Evolutionary conservation across 2,797 vertebrate genomes (phyloP).

Genomic region (Macroramphosus scolopax): DNA sequence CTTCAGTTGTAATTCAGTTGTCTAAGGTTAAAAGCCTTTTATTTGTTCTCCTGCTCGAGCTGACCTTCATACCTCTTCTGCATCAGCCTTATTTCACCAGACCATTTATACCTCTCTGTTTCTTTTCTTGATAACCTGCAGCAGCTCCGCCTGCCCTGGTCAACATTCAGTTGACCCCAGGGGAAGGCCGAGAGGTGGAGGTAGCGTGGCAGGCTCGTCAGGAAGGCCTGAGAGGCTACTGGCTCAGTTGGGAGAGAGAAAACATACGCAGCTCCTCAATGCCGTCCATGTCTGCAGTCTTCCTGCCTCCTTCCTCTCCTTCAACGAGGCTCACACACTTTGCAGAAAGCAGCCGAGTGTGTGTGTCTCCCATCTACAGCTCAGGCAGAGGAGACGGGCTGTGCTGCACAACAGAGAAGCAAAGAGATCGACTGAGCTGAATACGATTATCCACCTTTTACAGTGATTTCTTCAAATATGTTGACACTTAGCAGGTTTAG

Average conservation of each 20-base stretch:
- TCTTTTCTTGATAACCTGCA: constrained; percentile 2
- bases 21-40: constrained; percentile 1
- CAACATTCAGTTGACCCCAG: constrained; percentile 55
- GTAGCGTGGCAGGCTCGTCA: constrained; percentile 55
- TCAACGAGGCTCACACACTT: constrained; percentile 51
- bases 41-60: constrained; percentile 9
- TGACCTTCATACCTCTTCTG: constrained; percentile 9
- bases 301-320: constrained; percentile 50
- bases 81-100: not conserved
- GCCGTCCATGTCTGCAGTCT: constrained; percentile 32
- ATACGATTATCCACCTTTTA: not conserved
- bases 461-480: no score
- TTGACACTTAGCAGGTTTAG: no score
- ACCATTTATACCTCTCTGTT: constrained; percentile 5
- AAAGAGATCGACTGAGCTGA: constrained; percentile 30
- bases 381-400: constrained; percentile 64
- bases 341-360: constrained; percentile 57
- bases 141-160: constrained; percentile 49
- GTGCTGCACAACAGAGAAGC: constrained; percentile 61
- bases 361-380: constrained; percentile 70
- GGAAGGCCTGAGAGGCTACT: constrained; percentile 66
- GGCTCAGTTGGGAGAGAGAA: constrained; percentile 69
- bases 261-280: constrained; percentile 7
- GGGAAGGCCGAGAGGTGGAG: constrained; percentile 38
- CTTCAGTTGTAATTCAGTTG: not conserved